A percentile compares a stretch with the other conserved stretches of the same genome.
phyloP scores from a whole-genome alignment of 35 echinoderm and acorn worm species.

The Lytechinus variegatus region DNA sequence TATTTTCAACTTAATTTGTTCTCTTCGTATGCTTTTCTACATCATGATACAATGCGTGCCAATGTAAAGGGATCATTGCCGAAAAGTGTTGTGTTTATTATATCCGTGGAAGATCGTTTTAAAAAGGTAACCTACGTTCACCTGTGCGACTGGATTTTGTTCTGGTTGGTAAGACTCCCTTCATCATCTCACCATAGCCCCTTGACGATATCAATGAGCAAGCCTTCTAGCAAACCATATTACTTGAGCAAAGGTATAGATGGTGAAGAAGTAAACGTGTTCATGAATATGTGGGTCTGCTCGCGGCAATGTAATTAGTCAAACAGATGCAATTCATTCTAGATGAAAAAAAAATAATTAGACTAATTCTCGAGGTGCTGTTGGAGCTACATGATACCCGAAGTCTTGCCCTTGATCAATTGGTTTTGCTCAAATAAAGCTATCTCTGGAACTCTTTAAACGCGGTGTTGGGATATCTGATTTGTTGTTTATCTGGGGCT shows the following conservation, averaged over 20 bases:
- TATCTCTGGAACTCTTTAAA: constrained; percentile 12
- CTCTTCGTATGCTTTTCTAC: no score
- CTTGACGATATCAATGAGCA: not conserved
- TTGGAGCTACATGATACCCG: constrained; percentile 16
- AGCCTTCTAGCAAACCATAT: not conserved
- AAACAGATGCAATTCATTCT: constrained; percentile 43
- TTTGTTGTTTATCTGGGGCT: constrained; percentile 35
- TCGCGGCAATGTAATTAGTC: constrained; percentile 24
- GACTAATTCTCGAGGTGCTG: constrained; percentile 21
- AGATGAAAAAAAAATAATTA: constrained; percentile 20
- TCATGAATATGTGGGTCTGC: constrained; percentile 42
- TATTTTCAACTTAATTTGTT: not conserved
- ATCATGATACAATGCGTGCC: no score
- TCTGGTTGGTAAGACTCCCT: not conserved
- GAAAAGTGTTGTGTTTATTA: not conserved
- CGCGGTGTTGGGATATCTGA: constrained; percentile 4
- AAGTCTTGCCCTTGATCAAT: constrained; percentile 20
- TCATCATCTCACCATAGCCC: not conserved
- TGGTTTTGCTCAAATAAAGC: constrained; percentile 12
- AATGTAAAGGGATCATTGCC: not conserved
- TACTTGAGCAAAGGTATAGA: constrained; percentile 24
- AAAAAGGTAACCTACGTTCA: not conserved
- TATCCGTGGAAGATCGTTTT: not conserved
- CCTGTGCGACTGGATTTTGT: not conserved
- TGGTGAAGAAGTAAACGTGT: constrained; percentile 22